Evolutionary conservation across 2,113 vertebrate genomes (phyloP), one percentile per base, ranked within the genome.

Genomic region (Hucho hucho): DNA sequence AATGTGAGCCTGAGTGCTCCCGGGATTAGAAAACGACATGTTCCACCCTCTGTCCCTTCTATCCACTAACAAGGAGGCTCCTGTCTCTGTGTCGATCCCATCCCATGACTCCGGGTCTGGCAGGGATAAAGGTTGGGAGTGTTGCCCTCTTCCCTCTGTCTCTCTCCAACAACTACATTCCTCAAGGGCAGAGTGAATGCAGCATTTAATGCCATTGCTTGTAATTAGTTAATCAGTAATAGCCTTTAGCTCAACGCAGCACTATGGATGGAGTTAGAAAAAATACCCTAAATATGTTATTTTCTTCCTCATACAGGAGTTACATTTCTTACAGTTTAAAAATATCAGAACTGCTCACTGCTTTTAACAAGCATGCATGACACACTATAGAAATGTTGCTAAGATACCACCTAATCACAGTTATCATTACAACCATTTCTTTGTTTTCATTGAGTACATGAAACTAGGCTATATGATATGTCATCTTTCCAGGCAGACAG

Each of bases 1-100:
- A 78, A 84, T 75, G 75, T 26, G 58, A 78, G 83, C 64, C 78
- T 77, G 79, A 80, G 69, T 67, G 73, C 79, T 74, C 79, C 75
- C 75, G 75, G 28, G 75, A 73, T 43, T 11, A 13, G 47, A 75
- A 72, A 81, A 79, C 66, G 82, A 79, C 70, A 26, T 65, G 72
- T 75, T 69, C 65, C 32, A 3, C 72, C 64, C 75, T 73, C 58
- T 37, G 71, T 66, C 64, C 77, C 64, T n/a, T 28, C 37, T 77
- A 58, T 26, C 18, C 24, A 67, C 71, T 80, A 76, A 78, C 66
- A 14, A 81, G 83, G 26, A 65, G 26, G 61, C 64, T 82, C 70
- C 18, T 28, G 58, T 69, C 77, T 74, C 70, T 72, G 46, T 9
- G 13, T 5, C n/a, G 4, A 37, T 64, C 71, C 59, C 7, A 37